Evolutionary conservation across 1,140 invertebrate genomes (phyloP), one percentile per base, ranked within the genome.

Genomic region (Schlechtendalia chinensis): DNA sequence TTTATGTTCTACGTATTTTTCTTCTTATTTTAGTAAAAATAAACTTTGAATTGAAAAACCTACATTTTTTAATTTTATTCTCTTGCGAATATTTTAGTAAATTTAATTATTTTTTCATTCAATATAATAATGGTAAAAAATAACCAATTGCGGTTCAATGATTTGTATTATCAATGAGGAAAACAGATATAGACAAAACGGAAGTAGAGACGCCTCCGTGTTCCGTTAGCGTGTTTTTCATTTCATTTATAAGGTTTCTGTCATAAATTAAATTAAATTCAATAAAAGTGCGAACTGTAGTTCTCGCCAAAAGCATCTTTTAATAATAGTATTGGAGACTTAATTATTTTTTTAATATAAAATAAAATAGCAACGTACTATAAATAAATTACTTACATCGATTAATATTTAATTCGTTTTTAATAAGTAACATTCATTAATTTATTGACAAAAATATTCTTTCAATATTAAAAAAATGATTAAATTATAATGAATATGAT

Each of bases 191-290:
- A 27, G n/a, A 77, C 29, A 6, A 61, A 39, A 47, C 75, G 58
- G 75, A 79, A 77, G 54, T 79, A 19, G 1, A 39, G 39, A 61
- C 75, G 75, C 75, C 75, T 79, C 75, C 75, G 22, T 45, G 75
- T 79, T 79, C 75, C 75, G 75, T 50, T 79, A 39, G 58, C 75
- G 58, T 79, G 58, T 79, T 79, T 79, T 79, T 79, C 58, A 79
- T 79, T 61, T 50, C 22, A 61, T 47, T 63, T 63, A 79, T 79
- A 79, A 79, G 75, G 72, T 79, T 63, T 79, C 32, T 47, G 58
- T 63, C 50, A 79, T 61, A 77, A 77, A 72, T 72, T 45, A 29
- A 72, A 72, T 72, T n/a, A n/a, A n/a, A 72, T 53, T 72, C 8
- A 29, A 72, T 72, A 72, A 54, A 54, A 54, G 8, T 53, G 47